Base-by-base conservation (phyloP, 2,113 vertebrate genomes). In the Todiramphus chloris region DNA sequence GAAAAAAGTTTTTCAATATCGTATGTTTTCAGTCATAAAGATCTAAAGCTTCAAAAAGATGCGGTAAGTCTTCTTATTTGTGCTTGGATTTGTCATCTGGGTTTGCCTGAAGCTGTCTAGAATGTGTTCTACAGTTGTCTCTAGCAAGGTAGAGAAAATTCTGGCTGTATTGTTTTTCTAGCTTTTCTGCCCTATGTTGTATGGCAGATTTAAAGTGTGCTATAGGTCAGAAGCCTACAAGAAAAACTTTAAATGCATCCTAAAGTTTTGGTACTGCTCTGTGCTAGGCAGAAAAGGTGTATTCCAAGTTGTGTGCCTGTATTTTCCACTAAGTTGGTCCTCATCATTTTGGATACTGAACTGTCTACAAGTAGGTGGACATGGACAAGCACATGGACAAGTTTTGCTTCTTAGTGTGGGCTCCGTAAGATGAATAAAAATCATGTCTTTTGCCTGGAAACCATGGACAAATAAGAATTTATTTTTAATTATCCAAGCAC, bases 331-430 rank as follows among this genome's bases (percentile, higher is more conserved):
- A 16, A 41, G 48, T 39, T 23, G 3, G 19, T 56, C 7, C 8
- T 72, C 10, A 13, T 43, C 2, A 23, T 43, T 86, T 77, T 89
- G 33, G 8, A 13, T 25, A 23, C 6, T 46, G 35, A 67, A 3
- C 5, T 48, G 2, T 31, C 19, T 55, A 12, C 0, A 6, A 37
- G 37, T 37, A 37, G 37, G 9, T 37, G 37, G 37, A 37, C 37
- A 37, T 37, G 37, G 37, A 37, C 37, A 37, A 37, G 37, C 0
- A 0, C 0, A 3, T 35, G 18, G 13, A 6, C 11, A 58, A 37
- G 12, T 44, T 53, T 19, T 39, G 4, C 15, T 91, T 64, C 24
- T 60, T 56, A 33, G 13, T 39, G 5, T 28, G 53, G 30, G 44
- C 31, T 51, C 24, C 56, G 7, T 27, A 39, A 35, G 14, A 28